Evolutionary conservation across 2,113 vertebrate genomes (phyloP), one percentile per base, ranked within the genome.

Genomic region (Gadus chalcogrammus): DNA sequence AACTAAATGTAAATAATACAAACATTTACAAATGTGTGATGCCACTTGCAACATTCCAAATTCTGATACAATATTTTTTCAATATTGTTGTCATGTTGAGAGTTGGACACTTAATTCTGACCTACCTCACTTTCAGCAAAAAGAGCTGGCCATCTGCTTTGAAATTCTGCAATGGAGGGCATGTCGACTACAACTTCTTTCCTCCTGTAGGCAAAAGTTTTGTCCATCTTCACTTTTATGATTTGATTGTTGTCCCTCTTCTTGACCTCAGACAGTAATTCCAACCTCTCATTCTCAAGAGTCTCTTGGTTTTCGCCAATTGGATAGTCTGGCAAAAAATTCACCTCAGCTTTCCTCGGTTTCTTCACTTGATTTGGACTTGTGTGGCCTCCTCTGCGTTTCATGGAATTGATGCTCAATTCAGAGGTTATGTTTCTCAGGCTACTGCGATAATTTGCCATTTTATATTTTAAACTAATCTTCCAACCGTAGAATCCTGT

Each of bases 91-190:
- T 38, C 35, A 3, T 8, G 4, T 38, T 38, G 8, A 38, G 8
- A 38, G 8, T 4, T 38, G 8, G 8, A 38, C 4, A 38, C 35
- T 38, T 3, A 38, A 15, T 42, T 65, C 38, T 58, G 8, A 48
- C 28, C 66, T 62, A 67, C 63, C 64, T 67, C 61, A 18, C 15
- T 8, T 11, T 22, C 74, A 52, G 55, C 16, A 58, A 77, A 77
- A 28, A 77, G 75, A 52, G 64, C 70, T 63, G 75, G 65, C 74
- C 61, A 76, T 60, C 65, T 72, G n/a, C n/a, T 55, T 63, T 28
- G 31, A 22, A 77, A 66, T 42, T 72, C 27, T 6, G 24, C 61
- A 28, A 68, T 68, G 64, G 72, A 63, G 13, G 61, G 75, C 16
- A 27, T 48, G 31, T 56, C 18, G 24, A 15, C 7, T 15, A 76